Evolutionary conservation across 1,140 invertebrate genomes (phyloP).

Genomic region (Bradysia coprophila): DNA sequence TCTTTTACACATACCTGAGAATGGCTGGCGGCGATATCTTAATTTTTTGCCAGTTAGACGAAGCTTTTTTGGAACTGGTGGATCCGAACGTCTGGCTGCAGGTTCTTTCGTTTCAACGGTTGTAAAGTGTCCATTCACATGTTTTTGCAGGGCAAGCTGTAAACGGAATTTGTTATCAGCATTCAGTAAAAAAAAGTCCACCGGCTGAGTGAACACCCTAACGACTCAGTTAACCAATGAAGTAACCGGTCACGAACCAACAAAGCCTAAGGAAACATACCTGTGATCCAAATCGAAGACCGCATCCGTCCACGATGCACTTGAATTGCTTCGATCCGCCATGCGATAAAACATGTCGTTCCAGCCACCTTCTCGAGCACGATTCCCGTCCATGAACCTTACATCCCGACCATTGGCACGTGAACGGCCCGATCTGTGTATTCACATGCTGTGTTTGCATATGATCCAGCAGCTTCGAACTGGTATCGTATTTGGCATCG

Average conservation of each 20-base stretch:
- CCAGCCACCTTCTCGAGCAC: slow-evolving; percentile 80
- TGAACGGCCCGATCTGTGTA: slow-evolving; percentile 63
- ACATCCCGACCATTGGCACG: slow-evolving; percentile 83
- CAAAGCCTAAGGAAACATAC: slow-evolving; percentile 26
- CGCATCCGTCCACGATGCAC: slow-evolving; percentile 88
- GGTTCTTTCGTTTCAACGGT: slow-evolving; percentile 35
- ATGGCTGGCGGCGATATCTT: slow-evolving; percentile 62
- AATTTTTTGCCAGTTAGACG: slow-evolving; percentile 71
- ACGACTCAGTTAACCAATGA: not conserved
- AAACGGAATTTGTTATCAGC: slow-evolving; percentile 19
- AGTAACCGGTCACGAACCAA: no score
- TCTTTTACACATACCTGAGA: slow-evolving; percentile 57
- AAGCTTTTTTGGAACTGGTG: slow-evolving; percentile 48
- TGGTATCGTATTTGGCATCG: slow-evolving; percentile 52
- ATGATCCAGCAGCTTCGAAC: slow-evolving; percentile 68
- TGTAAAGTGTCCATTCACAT: slow-evolving; percentile 87
- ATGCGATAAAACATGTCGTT: slow-evolving; percentile 79
- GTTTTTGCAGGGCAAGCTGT: slow-evolving; percentile 68
- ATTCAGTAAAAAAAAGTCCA: not conserved
- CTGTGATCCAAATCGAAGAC: slow-evolving; percentile 78
- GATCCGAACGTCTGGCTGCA: slow-evolving; percentile 39
- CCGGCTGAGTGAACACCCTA: not conserved
- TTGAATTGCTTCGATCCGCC: slow-evolving; percentile 88
- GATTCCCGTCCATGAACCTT: slow-evolving; percentile 87
- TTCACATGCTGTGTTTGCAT: slow-evolving; percentile 78